phyloP scores from a whole-genome alignment of 2,113 vertebrate genomes.

The Xiphophorus maculatus region DNA sequence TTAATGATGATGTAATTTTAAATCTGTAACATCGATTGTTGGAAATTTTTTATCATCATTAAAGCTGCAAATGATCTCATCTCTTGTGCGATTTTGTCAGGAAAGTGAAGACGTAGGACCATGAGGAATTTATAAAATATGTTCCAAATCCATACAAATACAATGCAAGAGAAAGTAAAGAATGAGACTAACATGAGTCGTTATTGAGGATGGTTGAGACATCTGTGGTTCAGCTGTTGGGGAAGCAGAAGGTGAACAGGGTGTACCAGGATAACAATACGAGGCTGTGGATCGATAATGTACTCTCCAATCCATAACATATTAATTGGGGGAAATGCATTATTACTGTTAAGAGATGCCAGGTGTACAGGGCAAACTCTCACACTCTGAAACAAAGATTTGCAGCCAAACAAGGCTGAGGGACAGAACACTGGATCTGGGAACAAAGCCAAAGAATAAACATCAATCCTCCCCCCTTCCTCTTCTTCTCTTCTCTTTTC shows the following conservation, averaged over 20 bases:
- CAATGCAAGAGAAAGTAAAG: not conserved
- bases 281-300: constrained; percentile 61
- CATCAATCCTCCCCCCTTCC: constrained; percentile 19
- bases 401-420: constrained; percentile 52
- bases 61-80: not conserved
- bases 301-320: constrained; percentile 66
- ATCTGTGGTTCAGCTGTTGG: constrained; percentile 16
- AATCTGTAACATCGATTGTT: no score
- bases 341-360: constrained; percentile 71
- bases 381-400: constrained; percentile 24
- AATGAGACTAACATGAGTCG: not conserved
- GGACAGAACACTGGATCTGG: constrained; percentile 60
- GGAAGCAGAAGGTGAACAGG: constrained; percentile 7
- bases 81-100: not conserved
- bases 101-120: not conserved
- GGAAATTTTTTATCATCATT: not conserved
- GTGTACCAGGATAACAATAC: constrained; percentile 24
- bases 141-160: not conserved
- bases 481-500: not conserved
- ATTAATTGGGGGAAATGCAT: constrained; percentile 70
- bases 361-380: constrained; percentile 42
- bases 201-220: not conserved
- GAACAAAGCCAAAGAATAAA: constrained; percentile 54
- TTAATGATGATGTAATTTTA: no score
- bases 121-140: not conserved